phyloP scores from a whole-genome alignment of 2,113 vertebrate species.

The Atractosteus spatula region DNA sequence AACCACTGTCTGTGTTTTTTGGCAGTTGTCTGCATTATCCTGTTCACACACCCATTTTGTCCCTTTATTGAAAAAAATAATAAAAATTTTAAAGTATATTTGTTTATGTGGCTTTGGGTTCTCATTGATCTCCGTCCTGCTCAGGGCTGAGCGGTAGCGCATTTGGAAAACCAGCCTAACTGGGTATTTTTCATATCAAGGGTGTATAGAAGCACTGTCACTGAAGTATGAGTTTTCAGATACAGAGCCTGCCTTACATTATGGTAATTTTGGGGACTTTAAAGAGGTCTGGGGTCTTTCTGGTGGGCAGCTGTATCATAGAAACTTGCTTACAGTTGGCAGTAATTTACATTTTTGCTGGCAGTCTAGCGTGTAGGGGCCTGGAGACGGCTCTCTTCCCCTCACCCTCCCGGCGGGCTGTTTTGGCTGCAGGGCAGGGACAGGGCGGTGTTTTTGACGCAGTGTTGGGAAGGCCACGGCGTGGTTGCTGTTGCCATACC shows the following conservation, averaged over 20 bases:
- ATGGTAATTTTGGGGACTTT: too few species aligned
- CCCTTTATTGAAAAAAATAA: constrained; percentile 99
- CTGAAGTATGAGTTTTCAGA: neutral
- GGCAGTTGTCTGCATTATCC: constrained; percentile 99
- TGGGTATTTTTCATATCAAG: too few species aligned
- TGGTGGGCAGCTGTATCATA: neutral
- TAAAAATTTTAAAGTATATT: constrained; percentile 84
- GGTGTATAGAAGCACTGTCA: too few species aligned
- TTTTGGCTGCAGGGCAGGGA: constrained; percentile 12
- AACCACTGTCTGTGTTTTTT: constrained; percentile 99
- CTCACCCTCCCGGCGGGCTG: constrained; percentile 13
- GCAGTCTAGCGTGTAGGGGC: neutral
- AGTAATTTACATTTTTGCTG: neutral
- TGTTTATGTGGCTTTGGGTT: constrained; percentile 55
- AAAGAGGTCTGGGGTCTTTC: neutral
- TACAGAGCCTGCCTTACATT: neutral
- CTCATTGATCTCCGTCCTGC: constrained; percentile 56
- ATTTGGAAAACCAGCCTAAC: too few species aligned
- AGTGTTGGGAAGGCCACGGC: constrained; percentile 15
- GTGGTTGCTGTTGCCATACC: constrained; percentile 19
- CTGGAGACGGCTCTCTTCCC: neutral
- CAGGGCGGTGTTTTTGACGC: neutral
- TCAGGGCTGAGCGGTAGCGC: too few species aligned
- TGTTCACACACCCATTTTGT: constrained; percentile 99
- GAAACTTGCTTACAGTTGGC: neutral